Percentiles rank a stretch among this genome's conserved stretches.
These are phyloP conservation scores for Hippoglossus hippoglossus DNA, from an alignment of 2,797 vertebrate species.

Conservation along the genomic window DNA sequence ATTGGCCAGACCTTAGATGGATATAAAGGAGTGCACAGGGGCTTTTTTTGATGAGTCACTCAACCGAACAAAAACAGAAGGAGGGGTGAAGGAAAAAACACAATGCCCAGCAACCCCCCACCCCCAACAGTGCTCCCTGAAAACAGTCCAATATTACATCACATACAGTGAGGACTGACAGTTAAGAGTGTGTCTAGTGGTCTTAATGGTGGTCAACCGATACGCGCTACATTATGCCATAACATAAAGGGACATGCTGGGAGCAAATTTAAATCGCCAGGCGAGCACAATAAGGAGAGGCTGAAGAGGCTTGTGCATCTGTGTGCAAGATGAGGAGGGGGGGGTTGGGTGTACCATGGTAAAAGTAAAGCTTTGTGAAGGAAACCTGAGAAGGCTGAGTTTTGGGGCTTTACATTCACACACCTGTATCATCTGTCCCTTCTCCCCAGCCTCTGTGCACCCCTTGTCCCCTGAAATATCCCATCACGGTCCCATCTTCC, in stretches of 20 bases:
- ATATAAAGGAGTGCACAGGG: conserved; percentile 53
- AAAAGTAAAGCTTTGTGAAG: conserved; percentile 77
- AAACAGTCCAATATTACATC: conserved; percentile 68
- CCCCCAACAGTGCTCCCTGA: conserved; percentile 36
- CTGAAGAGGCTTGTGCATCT: conserved; percentile 48
- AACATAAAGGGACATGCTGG: conserved; percentile 54
- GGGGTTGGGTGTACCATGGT: conserved; percentile 52
- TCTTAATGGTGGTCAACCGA: conserved; percentile 38
- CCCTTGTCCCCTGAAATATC: conserved; percentile 68
- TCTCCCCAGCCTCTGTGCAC: conserved; percentile 60
- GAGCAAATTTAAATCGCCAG: conserved; percentile 41
- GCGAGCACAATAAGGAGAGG: conserved; percentile 34
- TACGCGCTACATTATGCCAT: conserved; percentile 42
- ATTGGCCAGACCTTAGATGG: conserved; percentile 57
- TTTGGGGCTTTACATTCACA: conserved; percentile 69
- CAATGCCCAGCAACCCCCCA: conserved; percentile 45
- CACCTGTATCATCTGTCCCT: conserved; percentile 71
- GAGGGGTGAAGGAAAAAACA: conserved; percentile 54
- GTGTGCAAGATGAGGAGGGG: conserved; percentile 55
- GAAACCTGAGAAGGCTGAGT: conserved; percentile 68
- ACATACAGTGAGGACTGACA: conserved; percentile 32
- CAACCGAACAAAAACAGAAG: conserved; percentile 72
- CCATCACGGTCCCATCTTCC: conserved; percentile 36
- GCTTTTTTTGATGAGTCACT: conserved; percentile 81
- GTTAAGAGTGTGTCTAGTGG: conserved; percentile 26